Percentiles rank a stretch among this genome's conserved stretches.
Evolutionary conservation across 2,113 vertebrate species (phyloP).

Genomic region (Paralichthys olivaceus): DNA sequence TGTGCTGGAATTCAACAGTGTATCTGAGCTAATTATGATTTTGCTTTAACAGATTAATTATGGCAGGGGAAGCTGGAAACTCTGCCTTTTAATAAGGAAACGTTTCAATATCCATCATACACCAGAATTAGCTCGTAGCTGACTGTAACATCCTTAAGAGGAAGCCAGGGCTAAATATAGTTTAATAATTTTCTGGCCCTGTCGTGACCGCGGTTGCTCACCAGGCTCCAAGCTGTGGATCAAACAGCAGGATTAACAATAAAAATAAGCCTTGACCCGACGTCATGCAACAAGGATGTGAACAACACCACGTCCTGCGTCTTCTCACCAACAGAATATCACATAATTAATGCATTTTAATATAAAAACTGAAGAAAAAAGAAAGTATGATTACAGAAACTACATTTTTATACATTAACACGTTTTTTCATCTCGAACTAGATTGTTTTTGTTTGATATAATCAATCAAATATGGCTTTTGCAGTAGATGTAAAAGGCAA

Average conservation of each 20-base stretch:
- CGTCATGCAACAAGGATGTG: slow-evolving; percentile 1
- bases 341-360: background rate
- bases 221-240: slow-evolving; percentile 16
- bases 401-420: background rate
- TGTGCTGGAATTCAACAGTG: background rate
- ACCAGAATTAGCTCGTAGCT: slow-evolving; percentile 3
- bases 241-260: background rate
- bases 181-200: slow-evolving; percentile 22
- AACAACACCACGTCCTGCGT: background rate
- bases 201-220: slow-evolving; percentile 1
- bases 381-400: too few species aligned
- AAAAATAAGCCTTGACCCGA: background rate
- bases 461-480: too few species aligned
- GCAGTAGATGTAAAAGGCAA: too few species aligned
- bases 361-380: background rate
- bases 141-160: background rate
- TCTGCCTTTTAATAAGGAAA: background rate
- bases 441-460: too few species aligned
- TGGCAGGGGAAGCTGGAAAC: background rate
- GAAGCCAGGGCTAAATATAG: slow-evolving; percentile 30
- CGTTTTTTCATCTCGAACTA: too few species aligned
- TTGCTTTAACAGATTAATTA: background rate
- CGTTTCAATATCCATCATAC: background rate
- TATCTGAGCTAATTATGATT: background rate
- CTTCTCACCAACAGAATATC: background rate